Base-by-base conservation (phyloP, 2,888 invertebrate species). In the Craniophora ligustri region DNA sequence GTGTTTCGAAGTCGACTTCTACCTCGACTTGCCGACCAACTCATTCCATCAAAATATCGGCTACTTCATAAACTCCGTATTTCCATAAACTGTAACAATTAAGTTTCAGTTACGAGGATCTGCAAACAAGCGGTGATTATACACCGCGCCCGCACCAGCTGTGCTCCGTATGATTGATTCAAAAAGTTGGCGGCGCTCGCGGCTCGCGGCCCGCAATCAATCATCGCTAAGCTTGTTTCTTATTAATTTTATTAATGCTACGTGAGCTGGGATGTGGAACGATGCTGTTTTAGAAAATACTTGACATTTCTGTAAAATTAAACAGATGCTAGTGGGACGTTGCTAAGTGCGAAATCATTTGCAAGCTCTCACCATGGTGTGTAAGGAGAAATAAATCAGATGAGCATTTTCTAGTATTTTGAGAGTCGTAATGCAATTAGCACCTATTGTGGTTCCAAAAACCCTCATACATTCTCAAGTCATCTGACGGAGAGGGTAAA, bases 121-220 rank as follows among this genome's bases (percentile, higher is more conserved):
- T 19, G 36, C 68, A 57, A 66, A 57, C 68, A 41, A 44, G 53
- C 64, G 53, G 53, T 62, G 44, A 58, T 61, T 69, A 49, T 58
- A 60, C 46, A 55, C 65, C 68, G 57, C 63, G 54, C 36, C 32
- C 39, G 50, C 28, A 10, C 40, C 55, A 65, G 39, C 67, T 61
- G 61, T 28, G 40, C 44, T 34, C 38, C 38, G 41, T 51, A 58
- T 75, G 75, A 75, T 75, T 75, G 76, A 75, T 75, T 58, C 68
- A 46, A 46, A 62, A 75, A 75, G 78, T 81, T 81, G 50, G 50
- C 71, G 72, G 67, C 72, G 48, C 47, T 41, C 16, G 38, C n/a
- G n/a, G n/a, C 35, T 54, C 28, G 30, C 28, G 46, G 48, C 35
- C 21, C 36, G 61, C 60, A 53, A 75, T 75, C 75, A 72, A 75